phyloP scores from a whole-genome alignment of 1,140 invertebrate species.

The Apis cerana region DNA sequence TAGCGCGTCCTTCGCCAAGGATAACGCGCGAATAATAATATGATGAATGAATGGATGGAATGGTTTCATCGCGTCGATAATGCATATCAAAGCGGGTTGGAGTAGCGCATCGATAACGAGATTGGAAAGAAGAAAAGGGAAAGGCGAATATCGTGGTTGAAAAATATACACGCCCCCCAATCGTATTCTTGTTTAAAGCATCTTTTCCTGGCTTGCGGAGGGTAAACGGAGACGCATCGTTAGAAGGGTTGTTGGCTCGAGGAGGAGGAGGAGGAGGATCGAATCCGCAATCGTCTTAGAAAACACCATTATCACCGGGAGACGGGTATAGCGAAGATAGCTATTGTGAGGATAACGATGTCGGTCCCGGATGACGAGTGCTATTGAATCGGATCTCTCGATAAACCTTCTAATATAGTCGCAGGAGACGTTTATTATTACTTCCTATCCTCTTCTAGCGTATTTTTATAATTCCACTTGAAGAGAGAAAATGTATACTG shows the following conservation, averaged over 20 bases:
- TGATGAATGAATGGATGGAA: not conserved
- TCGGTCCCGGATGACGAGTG: constrained; percentile 54
- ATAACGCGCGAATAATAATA: constrained; percentile 56
- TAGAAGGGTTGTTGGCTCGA: constrained; percentile 19
- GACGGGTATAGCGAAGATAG: constrained; percentile 46
- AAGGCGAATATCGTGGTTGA: not conserved
- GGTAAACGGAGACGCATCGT: constrained; percentile 25
- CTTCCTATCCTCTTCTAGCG: not conserved
- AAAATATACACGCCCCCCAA: constrained; percentile 13
- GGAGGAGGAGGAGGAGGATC: constrained; percentile 6
- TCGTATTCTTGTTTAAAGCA: constrained; percentile 24
- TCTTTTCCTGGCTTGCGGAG: constrained; percentile 17
- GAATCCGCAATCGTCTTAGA: constrained; percentile 54
- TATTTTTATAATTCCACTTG: not conserved
- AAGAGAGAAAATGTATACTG: too few species aligned
- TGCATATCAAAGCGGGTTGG: constrained; percentile 17
- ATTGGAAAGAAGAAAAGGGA: not conserved
- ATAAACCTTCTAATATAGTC: constrained; percentile 50
- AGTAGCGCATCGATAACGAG: not conserved
- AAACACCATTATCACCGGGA: constrained; percentile 59
- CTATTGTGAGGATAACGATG: constrained; percentile 64
- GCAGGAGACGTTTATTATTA: constrained; percentile 7
- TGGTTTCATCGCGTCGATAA: constrained; percentile 46
- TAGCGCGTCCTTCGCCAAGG: constrained; percentile 49
- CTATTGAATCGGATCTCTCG: constrained; percentile 58